Evolutionary conservation across 2,113 vertebrate genomes (phyloP).

Genomic region (Coptodon rendalli): DNA sequence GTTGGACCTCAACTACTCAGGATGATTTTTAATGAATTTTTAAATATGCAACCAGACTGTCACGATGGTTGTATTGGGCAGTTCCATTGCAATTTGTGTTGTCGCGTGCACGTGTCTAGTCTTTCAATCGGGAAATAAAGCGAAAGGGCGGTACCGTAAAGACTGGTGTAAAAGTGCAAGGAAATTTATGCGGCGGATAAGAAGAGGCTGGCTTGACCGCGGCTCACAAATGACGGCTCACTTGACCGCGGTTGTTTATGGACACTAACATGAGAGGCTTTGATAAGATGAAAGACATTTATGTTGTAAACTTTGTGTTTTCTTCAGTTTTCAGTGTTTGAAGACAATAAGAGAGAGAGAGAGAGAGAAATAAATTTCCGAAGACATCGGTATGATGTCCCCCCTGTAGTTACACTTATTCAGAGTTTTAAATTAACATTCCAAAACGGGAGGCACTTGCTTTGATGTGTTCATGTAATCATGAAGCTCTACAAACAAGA

Average conservation of each 20-base stretch:
- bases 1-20: no score
- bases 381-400: background rate
- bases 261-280: background rate
- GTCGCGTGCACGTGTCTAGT: no score
- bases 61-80: no score
- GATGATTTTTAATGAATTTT: no score
- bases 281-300: background rate
- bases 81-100: no score
- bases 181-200: no score
- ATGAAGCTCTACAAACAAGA: background rate
- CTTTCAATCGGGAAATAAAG: no score
- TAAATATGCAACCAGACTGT: no score
- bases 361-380: background rate
- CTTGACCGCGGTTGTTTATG: background rate
- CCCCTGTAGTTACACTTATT: background rate
- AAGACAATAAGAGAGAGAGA: fast-evolving
- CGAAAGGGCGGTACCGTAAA: no score
- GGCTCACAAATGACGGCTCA: no score
- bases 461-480: background rate
- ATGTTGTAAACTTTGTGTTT: background rate
- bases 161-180: no score
- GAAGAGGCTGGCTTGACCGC: no score
- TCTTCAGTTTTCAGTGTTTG: background rate
- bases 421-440: background rate
- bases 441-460: fast-evolving